Evolutionary conservation across 2,113 vertebrate genomes (phyloP).

Genomic region (Laticauda colubrina): DNA sequence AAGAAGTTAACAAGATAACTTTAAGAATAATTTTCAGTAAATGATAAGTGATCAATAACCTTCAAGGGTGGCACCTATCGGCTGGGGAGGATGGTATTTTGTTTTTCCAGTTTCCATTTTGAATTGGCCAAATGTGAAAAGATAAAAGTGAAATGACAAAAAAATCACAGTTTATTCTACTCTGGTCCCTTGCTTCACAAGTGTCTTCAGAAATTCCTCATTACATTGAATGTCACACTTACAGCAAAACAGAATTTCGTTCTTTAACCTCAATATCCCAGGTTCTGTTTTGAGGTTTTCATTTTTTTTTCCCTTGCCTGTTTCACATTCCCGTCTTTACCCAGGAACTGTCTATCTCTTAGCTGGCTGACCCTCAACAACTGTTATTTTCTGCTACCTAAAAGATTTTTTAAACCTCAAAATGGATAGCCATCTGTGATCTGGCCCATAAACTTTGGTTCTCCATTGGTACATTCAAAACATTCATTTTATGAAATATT

Average conservation of each 20-base stretch:
- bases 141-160: neutral
- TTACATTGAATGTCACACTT: neutral
- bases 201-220: neutral
- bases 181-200: neutral
- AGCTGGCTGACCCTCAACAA: neutral
- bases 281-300: neutral
- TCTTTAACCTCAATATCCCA: neutral
- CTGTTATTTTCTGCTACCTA: neutral
- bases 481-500: neutral
- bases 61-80: neutral
- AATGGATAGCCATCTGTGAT: neutral
- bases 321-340: neutral
- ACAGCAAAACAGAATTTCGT: slow-evolving; percentile 1
- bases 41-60: neutral
- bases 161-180: neutral
- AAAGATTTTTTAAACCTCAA: neutral
- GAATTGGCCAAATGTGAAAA: neutral
- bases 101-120: neutral
- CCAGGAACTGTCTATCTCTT: neutral
- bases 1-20: too few species aligned
- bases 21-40: neutral
- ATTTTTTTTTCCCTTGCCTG: neutral
- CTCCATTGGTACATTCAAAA: too few species aligned
- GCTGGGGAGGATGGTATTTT: neutral
- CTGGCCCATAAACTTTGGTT: neutral